Evolutionary conservation across 1,140 invertebrate species (phyloP), one percentile per base, ranked within the genome.

Genomic region (Drosophila ercepeae): DNA sequence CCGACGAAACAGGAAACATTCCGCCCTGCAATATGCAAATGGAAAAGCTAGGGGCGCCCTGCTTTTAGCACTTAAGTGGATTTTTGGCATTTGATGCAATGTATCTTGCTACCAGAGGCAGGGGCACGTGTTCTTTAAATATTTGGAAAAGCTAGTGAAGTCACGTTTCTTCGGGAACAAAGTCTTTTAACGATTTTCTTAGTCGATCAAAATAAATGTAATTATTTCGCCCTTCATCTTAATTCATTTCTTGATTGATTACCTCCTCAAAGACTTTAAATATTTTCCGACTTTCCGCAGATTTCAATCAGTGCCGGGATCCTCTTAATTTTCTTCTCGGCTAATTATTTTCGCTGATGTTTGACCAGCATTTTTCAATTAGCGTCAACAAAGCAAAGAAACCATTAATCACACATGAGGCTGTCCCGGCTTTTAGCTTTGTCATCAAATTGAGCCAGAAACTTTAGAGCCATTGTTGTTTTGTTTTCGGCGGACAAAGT

Each of bases 21-120:
- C 49, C 25, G 55, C 59, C 63, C 60, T 82, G 77, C 72, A 69
- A 81, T 82, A 72, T 75, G 69, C 45, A 53, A 70, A 55, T 46
- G 65, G 16, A 49, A 46, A 36, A 32, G 65, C 36, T 54, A 9
- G 53, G 36, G 50, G 44, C 46, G 67, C 53, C 48, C 42, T 44
- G 63, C 76, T 73, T 70, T 75, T 79, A 63, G 45, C 77, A 70
- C 65, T 82, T 83, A 82, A 82, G 78, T 82, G 63, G 78, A 73
- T 74, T 83, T 82, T 83, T 82, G 78, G 78, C 78, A 83, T 81
- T 83, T 82, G 60, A 77, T 69, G 57, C 60, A 73, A 61, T 74
- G 70, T 73, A 34, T 46, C 72, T 75, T 60, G 73, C 53, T 27
- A 34, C 4, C 19, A 39, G n/a, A n/a, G n/a, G 14, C n/a, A 41